phyloP scores from a whole-genome alignment of 2,113 vertebrate species.

The Paracanthobrama guichenoti region DNA sequence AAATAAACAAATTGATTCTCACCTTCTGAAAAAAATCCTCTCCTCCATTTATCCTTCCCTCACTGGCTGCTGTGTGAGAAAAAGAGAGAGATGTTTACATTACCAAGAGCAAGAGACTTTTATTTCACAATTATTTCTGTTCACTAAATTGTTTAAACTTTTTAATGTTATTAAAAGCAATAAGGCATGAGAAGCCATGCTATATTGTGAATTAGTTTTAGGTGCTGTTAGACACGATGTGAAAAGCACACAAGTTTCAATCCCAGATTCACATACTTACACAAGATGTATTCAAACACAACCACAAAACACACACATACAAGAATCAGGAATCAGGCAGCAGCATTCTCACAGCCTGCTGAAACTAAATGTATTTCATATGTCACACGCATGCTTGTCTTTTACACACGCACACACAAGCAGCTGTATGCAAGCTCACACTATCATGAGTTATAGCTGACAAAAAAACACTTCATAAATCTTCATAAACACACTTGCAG shows the following conservation, averaged over 20 bases:
- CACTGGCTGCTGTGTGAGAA: constrained; percentile 87
- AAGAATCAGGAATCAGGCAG: neutral
- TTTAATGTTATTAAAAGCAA: neutral
- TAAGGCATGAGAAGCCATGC: neutral
- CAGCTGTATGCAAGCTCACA: neutral
- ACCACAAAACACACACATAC: neutral
- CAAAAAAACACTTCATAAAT: constrained; percentile 10
- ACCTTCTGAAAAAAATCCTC: constrained; percentile 99
- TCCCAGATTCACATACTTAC: neutral
- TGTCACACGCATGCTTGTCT: neutral
- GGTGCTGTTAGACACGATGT: neutral
- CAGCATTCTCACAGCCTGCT: neutral
- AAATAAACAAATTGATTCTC: constrained; percentile 55
- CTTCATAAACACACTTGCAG: constrained; percentile 10
- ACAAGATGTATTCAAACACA: neutral
- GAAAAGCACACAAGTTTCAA: neutral
- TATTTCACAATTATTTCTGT: neutral
- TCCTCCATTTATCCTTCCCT: constrained; percentile 94
- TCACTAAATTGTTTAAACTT: neutral
- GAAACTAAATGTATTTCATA: neutral
- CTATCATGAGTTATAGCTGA: constrained; percentile 3
- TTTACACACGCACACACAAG: neutral
- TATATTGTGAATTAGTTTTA: neutral
- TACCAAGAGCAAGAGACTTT: neutral
- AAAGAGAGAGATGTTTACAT: constrained; percentile 5